Percentiles rank a stretch among this genome's conserved stretches.
These are phyloP conservation scores for Oegoconia quadripuncta DNA, from an alignment of 2,888 invertebrate species.

Conservation along the genomic window DNA sequence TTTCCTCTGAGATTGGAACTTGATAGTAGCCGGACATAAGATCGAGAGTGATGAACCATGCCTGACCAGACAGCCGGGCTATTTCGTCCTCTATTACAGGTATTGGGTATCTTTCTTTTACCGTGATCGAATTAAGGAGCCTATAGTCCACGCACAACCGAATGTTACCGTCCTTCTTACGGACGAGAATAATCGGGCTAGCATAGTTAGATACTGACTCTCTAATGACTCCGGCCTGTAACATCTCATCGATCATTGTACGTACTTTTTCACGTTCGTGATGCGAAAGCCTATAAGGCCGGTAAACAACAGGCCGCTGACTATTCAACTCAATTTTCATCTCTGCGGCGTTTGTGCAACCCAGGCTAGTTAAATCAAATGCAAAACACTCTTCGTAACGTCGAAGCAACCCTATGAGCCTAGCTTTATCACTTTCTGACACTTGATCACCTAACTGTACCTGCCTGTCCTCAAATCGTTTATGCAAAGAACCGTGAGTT, in stretches of 20 bases:
- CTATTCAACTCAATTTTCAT: constrained; percentile 21
- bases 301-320: constrained; percentile 20
- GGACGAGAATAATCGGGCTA: constrained; percentile 23
- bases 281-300: constrained; percentile 24
- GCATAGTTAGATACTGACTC: constrained; percentile 23
- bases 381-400: constrained; percentile 23
- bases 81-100: constrained; percentile 24
- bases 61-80: constrained; percentile 18
- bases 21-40: constrained; percentile 21
- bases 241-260: constrained; percentile 22
- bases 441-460: constrained; percentile 4
- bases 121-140: constrained; percentile 21
- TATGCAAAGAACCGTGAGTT: constrained; percentile 1
- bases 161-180: not conserved
- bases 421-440: constrained; percentile 1
- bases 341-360: constrained; percentile 18
- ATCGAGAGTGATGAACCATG: constrained; percentile 18
- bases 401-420: constrained; percentile 12
- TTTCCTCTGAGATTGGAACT: constrained; percentile 17
- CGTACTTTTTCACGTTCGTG: constrained; percentile 22
- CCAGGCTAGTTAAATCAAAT: constrained; percentile 11
- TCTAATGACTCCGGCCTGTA: constrained; percentile 21
- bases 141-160: constrained; percentile 21
- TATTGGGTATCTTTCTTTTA: constrained; percentile 25
- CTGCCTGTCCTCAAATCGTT: no score